Evolutionary conservation across 2,888 invertebrate genomes (phyloP), one percentile per base, ranked within the genome.

Genomic region (Pantelozetes paolii): DNA sequence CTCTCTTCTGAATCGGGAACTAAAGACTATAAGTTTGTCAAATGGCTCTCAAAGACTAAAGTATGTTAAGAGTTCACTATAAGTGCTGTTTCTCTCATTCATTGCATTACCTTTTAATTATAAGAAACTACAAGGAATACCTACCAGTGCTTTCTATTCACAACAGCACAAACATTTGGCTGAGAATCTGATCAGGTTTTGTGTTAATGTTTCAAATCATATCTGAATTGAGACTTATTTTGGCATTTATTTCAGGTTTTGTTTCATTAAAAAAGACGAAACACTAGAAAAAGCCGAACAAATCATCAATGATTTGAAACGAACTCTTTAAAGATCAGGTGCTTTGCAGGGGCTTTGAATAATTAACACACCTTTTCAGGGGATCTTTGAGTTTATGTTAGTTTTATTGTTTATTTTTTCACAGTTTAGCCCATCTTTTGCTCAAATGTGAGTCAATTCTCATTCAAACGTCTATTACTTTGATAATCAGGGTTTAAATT

Each of bases 81-180:
- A 48, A 48, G 20, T 48, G 20, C n/a, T 48, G 5, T 48, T 48
- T 48, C 20, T 48, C n/a, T n/a, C n/a, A n/a, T n/a, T n/a, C n/a
- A n/a, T n/a, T n/a, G n/a, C n/a, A n/a, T 81, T 82, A 82, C 69
- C 59, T 74, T 71, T 45, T 59, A 20, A n/a, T 40, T 71, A 71
- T 36, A 32, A 92, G 79, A 94, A 95, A 59, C 84, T 99, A 23
- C 90, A 95, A 78, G 90, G 92, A 13, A 98, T 99, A 77, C 99
- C 98, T 1, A 92, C 94, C 0, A 89, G 91, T 62, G 95, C 94
- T 0, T 99, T 99, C 84, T 99, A 97, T 83, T 88, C 89, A 23
- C 85, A 86, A 6, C 84, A 84, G 11, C 88, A 97, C 83, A 94
- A 94, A 82, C 82, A 84, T 74, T 83, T 95, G 8, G 94, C 88